These are phyloP conservation scores for Dascillus cervinus DNA, from an alignment of 2,888 invertebrate species.

Conservation along the genomic window DNA sequence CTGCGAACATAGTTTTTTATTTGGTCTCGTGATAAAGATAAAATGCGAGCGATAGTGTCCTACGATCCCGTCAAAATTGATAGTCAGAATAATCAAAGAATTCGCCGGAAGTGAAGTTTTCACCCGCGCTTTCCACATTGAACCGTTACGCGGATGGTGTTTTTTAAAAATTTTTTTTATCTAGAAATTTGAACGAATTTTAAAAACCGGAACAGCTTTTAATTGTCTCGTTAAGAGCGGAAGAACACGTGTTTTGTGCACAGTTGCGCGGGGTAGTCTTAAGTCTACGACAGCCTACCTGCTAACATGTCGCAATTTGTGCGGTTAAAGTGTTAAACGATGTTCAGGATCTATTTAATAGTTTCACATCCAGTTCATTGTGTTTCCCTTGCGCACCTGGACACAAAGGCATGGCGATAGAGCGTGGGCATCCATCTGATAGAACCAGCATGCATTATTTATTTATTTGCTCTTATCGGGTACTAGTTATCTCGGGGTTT, in stretches of 20 bases:
- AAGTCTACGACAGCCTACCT: conserved; percentile 4
- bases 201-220: no score
- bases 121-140: conserved; percentile 15
- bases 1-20: conserved; percentile 16
- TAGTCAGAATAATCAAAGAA: conserved; percentile 16
- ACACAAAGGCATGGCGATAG: conserved; percentile 13
- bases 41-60: no score
- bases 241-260: conserved; percentile 1
- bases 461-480: conserved; percentile 15
- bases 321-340: conserved; percentile 17
- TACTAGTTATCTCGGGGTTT: no score
- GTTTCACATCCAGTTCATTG: conserved; percentile 17
- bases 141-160: no score
- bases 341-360: conserved; percentile 16
- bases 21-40: conserved; percentile 6
- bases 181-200: no score
- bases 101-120: conserved; percentile 17
- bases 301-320: conserved; percentile 16
- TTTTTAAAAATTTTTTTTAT: no score
- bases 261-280: no score
- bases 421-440: conserved; percentile 16
- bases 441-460: conserved; percentile 16
- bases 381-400: conserved; percentile 14
- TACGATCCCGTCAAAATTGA: conserved; percentile 4
- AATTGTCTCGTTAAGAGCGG: no score